Base-by-base conservation (phyloP, 1,140 invertebrate species). In the Copidosoma floridanum region DNA sequence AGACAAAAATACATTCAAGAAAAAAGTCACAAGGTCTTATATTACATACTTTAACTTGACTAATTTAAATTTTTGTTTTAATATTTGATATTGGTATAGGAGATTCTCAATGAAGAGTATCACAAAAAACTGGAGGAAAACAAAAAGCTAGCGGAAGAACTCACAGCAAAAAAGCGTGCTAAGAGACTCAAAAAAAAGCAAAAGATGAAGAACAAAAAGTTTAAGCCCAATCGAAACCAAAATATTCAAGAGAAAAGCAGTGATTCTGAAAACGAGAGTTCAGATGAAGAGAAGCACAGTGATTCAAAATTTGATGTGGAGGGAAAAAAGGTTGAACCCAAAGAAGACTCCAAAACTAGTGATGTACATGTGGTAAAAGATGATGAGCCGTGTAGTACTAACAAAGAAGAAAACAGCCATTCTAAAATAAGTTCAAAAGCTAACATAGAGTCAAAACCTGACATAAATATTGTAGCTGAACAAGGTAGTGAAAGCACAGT, bases 1-100 rank as follows among this genome's bases (percentile, higher is more conserved):
- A 82, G 97, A 60, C 94, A 97, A 75, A 96, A 96, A 76, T 91
- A 87, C 69, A 94, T 97, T 71, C 88, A 93, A 73, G 90, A 94
- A 73, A 92, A 91, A 79, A 89, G 89, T 67, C 86, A 88, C 81
- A 89, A 90, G 80, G 92, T 58, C 35, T 51, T 54, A 23, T 58
- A 21, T 44, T 56, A 48, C 8, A 29, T 50, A 53, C 14, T 38
- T 59, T 21, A 46, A 20, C 35, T 50, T 51, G 46, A 21, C 16
- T 26, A 35, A 21, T 52, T 24, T 38, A 24, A 58, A 10, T 40
- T 47, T 23, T 29, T 29, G 3, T 46, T 24, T 3, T 1, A 29
- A 16, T 18, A 4, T 29, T 48, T n/a, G 2, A n/a, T n/a, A n/a
- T n/a, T n/a, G n/a, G n/a, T n/a, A 29, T 66, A 90, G 84, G 93